These are phyloP conservation scores for Onthophagus taurus DNA, from an alignment of 1,140 invertebrate genomes.

Conservation along the genomic window DNA sequence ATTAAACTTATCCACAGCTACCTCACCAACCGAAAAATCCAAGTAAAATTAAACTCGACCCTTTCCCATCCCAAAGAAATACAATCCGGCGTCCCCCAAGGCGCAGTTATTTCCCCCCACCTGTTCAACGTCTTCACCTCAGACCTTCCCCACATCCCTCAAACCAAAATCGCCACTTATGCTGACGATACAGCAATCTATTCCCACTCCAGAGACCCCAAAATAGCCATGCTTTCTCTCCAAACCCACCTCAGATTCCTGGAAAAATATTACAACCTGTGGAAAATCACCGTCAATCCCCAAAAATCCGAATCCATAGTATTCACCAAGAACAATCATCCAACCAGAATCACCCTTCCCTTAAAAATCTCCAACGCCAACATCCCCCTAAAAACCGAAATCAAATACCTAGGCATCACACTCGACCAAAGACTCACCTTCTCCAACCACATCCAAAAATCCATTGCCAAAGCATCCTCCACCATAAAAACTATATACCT, in stretches of 20 bases:
- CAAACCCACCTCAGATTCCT: slow-evolving; percentile 12
- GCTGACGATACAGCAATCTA: slow-evolving; percentile 32
- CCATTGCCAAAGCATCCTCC: no score
- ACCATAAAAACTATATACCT: no score
- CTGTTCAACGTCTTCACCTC: slow-evolving; percentile 22
- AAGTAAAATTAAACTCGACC: slow-evolving; percentile 19
- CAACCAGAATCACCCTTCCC: neutral
- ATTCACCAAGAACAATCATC: slow-evolving; percentile 8
- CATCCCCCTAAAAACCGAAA: neutral
- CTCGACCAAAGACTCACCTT: neutral
- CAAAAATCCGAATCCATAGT: slow-evolving; percentile 10
- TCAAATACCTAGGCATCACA: neutral
- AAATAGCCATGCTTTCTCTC: slow-evolving; percentile 10
- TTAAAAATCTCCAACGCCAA: neutral
- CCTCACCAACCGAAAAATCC: slow-evolving; percentile 22
- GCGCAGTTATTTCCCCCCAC: slow-evolving; percentile 18
- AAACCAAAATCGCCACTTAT: slow-evolving; percentile 21
- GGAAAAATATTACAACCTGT: neutral
- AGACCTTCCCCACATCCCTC: slow-evolving; percentile 10
- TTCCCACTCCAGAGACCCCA: slow-evolving; percentile 15
- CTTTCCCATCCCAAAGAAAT: slow-evolving; percentile 17
- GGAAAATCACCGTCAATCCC: slow-evolving; percentile 13
- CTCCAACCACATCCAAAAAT: neutral
- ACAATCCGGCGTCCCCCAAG: slow-evolving; percentile 26
- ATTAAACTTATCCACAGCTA: slow-evolving; percentile 24